These are phyloP conservation scores for Collichthys lucidus DNA, from an alignment of 2,113 vertebrate genomes.

Conservation along the genomic window DNA sequence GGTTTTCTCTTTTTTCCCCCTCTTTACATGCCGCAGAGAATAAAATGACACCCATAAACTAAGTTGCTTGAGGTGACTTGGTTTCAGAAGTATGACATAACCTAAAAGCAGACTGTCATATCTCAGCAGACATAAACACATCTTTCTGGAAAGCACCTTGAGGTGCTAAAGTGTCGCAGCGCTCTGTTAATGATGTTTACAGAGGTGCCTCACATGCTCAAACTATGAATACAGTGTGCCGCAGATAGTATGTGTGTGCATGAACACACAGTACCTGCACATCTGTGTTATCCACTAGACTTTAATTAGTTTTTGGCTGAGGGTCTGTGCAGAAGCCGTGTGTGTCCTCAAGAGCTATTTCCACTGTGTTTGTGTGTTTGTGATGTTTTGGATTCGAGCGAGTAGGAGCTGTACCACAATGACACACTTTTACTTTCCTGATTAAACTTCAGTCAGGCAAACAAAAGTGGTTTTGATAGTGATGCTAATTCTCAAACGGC, in stretches of 20 bases:
- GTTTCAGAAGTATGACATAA: constrained; percentile 17
- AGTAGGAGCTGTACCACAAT: background rate
- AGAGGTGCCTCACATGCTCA: constrained; percentile 1
- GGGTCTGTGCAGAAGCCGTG: background rate
- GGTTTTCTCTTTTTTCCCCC: background rate
- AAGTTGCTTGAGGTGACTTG: constrained; percentile 25
- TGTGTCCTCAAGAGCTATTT: background rate
- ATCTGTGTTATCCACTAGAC: background rate
- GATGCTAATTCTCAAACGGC: background rate
- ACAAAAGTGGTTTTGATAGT: background rate
- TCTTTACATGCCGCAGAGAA: background rate
- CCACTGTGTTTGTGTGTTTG: background rate
- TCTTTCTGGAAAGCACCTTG: constrained; percentile 12
- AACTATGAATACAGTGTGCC: background rate
- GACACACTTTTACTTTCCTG: constrained; percentile 22
- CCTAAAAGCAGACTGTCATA: constrained; percentile 12
- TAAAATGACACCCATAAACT: constrained; percentile 51
- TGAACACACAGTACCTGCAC: background rate
- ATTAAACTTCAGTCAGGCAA: background rate
- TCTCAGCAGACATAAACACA: constrained; percentile 1
- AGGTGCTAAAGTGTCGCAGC: constrained; percentile 22
- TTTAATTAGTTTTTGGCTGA: constrained; percentile 8
- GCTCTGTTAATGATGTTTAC: constrained; percentile 34
- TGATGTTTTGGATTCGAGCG: background rate
- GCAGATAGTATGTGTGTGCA: background rate